Percentiles rank a stretch among this genome's conserved stretches.
Evolutionary conservation across 2,113 vertebrate genomes (phyloP).

Genomic region (Tyrannus savana): DNA sequence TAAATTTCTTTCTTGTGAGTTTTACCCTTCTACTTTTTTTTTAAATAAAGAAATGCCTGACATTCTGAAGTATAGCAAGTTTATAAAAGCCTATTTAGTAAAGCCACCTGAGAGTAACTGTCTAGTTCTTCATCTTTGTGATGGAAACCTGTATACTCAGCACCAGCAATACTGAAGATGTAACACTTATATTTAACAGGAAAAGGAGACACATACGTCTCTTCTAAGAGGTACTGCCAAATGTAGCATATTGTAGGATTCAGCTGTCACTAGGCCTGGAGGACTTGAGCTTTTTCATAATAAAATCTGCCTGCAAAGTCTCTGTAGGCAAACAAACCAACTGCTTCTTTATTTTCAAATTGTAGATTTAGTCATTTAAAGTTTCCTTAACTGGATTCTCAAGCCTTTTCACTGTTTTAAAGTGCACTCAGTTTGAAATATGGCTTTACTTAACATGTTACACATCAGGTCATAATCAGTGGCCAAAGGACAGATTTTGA

Average conservation of each 20-base stretch:
- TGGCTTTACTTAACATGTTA: background rate
- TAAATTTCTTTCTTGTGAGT: background rate
- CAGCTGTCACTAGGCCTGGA: background rate
- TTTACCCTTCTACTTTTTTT: background rate
- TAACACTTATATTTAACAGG: background rate
- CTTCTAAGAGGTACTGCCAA: background rate
- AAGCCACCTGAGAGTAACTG: background rate
- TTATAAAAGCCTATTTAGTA: background rate
- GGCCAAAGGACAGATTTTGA: background rate
- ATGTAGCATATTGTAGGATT: background rate
- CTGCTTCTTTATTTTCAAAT: background rate
- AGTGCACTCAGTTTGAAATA: background rate
- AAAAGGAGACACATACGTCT: background rate
- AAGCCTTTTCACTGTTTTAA: background rate
- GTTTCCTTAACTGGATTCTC: slow-evolving; percentile 6
- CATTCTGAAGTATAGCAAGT: background rate
- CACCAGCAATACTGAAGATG: background rate
- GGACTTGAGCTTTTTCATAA: background rate
- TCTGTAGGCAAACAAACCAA: background rate
- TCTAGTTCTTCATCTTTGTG: background rate
- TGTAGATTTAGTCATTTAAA: background rate
- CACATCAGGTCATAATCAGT: background rate
- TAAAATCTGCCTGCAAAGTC: slow-evolving; percentile 4
- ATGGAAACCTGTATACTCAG: background rate
- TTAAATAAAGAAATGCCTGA: background rate